phyloP scores from a whole-genome alignment of 1,140 invertebrate species.

The Homarus americanus region DNA sequence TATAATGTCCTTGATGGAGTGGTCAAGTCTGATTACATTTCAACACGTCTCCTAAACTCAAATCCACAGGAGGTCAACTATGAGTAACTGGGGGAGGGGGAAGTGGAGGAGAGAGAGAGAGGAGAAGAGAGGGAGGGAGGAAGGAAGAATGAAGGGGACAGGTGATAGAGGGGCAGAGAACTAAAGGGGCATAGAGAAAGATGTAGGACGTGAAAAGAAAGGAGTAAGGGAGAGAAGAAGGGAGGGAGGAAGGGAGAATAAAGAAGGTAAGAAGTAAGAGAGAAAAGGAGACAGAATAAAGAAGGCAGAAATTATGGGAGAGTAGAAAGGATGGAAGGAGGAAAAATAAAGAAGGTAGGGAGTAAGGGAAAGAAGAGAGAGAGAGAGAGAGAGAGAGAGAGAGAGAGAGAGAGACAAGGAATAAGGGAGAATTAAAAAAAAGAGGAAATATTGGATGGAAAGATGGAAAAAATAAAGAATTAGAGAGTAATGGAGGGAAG shows the following conservation, averaged over 20 bases:
- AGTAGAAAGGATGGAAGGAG: not conserved
- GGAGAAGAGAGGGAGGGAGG: not conserved
- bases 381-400: not conserved
- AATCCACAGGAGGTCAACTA: too few relatives aligned
- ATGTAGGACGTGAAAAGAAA: not conserved
- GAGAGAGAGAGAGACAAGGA: not conserved
- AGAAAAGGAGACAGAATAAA: not conserved
- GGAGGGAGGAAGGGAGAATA: not conserved
- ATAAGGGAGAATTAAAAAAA: not conserved
- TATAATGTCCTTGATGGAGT: too few relatives aligned
- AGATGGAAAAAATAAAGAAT: not conserved
- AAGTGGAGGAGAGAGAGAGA: not conserved
- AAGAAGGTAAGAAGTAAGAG: not conserved
- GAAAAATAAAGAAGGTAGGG: too few relatives aligned
- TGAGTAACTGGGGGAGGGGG: not conserved
- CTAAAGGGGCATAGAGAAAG: not conserved
- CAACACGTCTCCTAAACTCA: too few relatives aligned
- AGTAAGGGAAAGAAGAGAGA: not conserved
- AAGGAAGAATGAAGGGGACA: slow-evolving; percentile 1
- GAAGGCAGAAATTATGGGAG: not conserved
- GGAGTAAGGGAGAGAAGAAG: not conserved
- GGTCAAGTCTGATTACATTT: too few relatives aligned
- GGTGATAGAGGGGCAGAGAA: not conserved
- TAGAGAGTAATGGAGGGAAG: too few relatives aligned
- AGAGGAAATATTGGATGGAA: not conserved